These are phyloP conservation scores for Sebastes goodei DNA, from an alignment of 2,797 vertebrate genomes.

Conservation along the genomic window DNA sequence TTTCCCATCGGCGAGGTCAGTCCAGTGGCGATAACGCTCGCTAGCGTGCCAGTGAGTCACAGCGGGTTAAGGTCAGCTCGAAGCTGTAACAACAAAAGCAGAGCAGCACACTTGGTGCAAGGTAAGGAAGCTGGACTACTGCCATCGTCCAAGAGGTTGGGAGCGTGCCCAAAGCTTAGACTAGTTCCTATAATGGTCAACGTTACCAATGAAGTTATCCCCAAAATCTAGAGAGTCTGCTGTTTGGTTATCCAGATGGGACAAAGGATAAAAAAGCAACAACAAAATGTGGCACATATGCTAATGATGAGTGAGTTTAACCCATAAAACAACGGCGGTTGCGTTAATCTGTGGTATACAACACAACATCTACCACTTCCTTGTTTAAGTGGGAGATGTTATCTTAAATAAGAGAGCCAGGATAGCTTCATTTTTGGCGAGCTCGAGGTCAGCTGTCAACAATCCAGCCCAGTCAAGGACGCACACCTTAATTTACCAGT, in stretches of 20 bases:
- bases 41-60: conserved; percentile 30
- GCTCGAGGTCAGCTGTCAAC: conserved; percentile 2
- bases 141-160: not conserved
- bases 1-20: conserved; percentile 46
- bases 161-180: too few species aligned
- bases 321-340: too few species aligned
- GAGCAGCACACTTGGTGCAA: not conserved
- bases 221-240: not conserved
- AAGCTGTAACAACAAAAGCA: conserved; percentile 39
- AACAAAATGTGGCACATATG: not conserved
- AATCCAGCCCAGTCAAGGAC: conserved; percentile 27
- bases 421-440: not conserved
- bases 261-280: not conserved
- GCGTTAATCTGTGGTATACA: too few species aligned
- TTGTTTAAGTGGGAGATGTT: too few species aligned
- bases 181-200: too few species aligned
- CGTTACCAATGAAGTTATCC: not conserved
- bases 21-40: conserved; percentile 32
- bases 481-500: not conserved
- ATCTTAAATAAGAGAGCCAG: too few species aligned
- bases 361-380: too few species aligned
- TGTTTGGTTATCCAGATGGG: not conserved
- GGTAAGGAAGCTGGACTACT: conserved; percentile 19
- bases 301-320: fast-evolving
- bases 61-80: conserved; percentile 38